Percentiles rank a stretch among this genome's conserved stretches.
These are phyloP conservation scores for Eilema depressum DNA, from an alignment of 2,888 invertebrate species.

Conservation along the genomic window DNA sequence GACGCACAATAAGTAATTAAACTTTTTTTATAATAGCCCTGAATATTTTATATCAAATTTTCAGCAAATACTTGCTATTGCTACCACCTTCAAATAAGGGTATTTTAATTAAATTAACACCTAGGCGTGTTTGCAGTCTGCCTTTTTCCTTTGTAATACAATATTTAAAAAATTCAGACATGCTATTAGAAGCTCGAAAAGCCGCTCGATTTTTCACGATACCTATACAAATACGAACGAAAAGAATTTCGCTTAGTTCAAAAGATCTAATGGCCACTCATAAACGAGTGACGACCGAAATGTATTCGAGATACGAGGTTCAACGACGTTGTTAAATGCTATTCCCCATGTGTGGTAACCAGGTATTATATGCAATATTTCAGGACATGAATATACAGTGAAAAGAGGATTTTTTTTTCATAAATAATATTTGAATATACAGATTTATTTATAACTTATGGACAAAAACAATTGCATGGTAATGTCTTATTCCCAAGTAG, in stretches of 20 bases:
- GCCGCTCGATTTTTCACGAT: slow-evolving; percentile 10
- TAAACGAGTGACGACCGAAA: slow-evolving; percentile 55
- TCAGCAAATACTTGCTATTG: too few relatives aligned
- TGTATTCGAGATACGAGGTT: slow-evolving; percentile 57
- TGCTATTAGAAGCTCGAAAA: background rate
- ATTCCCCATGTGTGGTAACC: slow-evolving; percentile 14
- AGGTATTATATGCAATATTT: slow-evolving; percentile 14
- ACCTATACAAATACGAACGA: slow-evolving; percentile 16
- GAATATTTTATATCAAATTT: too few relatives aligned
- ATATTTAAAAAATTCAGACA: background rate
- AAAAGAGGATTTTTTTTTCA: too few relatives aligned
- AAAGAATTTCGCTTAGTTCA: slow-evolving; percentile 23
- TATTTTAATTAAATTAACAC: background rate
- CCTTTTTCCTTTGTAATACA: background rate
- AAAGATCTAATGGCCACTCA: slow-evolving; percentile 33
- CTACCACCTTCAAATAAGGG: background rate
- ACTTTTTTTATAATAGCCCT: too few relatives aligned
- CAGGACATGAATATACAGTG: background rate
- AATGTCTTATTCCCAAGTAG: too few relatives aligned
- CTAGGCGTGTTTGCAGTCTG: background rate
- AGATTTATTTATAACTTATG: too few relatives aligned
- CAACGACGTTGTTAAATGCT: slow-evolving; percentile 66
- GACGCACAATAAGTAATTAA: too few relatives aligned
- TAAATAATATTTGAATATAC: too few relatives aligned
- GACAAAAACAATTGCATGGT: too few relatives aligned